These are phyloP conservation scores for Cheilosia soror DNA, from an alignment of 2,888 invertebrate genomes.

Conservation along the genomic window DNA sequence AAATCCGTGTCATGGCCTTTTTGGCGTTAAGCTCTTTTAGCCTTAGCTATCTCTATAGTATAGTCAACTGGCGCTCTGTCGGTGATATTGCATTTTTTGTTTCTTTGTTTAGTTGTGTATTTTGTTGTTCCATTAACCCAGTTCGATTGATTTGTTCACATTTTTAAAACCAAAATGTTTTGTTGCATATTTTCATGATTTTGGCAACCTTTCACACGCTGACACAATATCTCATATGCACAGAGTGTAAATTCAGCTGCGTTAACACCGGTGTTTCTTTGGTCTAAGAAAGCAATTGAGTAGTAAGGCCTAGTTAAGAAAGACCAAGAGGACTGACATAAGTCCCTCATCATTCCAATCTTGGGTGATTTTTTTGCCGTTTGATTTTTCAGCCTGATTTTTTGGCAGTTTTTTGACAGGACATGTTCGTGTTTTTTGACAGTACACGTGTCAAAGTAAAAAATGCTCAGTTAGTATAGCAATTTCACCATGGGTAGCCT, in stretches of 20 bases:
- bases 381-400: no score
- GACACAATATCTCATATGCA: neutral
- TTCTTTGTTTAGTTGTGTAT: slow-evolving; percentile 26
- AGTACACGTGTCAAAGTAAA: no score
- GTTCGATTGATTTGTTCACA: slow-evolving; percentile 45
- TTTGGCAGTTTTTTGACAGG: no score
- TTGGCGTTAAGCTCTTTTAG: slow-evolving; percentile 42
- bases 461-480: no score
- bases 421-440: no score
- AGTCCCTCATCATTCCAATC: no score
- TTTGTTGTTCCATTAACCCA: slow-evolving; percentile 52
- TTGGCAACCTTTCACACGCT: neutral
- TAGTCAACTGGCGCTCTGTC: slow-evolving; percentile 17
- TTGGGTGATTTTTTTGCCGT: no score
- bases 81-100: slow-evolving; percentile 36
- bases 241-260: neutral
- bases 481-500: no score
- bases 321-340: no score
- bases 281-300: no score
- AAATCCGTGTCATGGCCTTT: slow-evolving; percentile 64
- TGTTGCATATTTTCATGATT: slow-evolving; percentile 4
- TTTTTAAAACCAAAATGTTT: slow-evolving; percentile 15
- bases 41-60: neutral
- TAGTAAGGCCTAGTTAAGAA: no score
- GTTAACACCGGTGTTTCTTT: neutral